phyloP scores from a whole-genome alignment of 2,113 vertebrate genomes.

The Hystrix brachyura region DNA sequence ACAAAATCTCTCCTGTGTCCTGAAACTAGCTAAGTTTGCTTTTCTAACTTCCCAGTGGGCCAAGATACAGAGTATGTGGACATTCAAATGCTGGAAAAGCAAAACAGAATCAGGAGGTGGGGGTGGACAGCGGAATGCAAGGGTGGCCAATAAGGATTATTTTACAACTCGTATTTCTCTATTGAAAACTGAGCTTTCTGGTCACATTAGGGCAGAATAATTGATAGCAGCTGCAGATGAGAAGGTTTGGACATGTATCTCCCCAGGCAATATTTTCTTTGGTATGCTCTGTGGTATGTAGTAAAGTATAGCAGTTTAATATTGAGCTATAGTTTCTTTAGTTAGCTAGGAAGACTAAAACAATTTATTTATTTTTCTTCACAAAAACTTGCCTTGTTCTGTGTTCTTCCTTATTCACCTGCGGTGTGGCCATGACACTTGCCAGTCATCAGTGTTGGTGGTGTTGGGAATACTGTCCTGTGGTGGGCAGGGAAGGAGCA shows the following conservation, averaged over 20 bases:
- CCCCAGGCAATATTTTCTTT: slow-evolving; percentile 83
- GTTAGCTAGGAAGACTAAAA: background rate
- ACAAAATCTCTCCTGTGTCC: slow-evolving; percentile 71
- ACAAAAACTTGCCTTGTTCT: background rate
- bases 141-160: slow-evolving; percentile 72
- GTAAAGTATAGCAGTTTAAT: slow-evolving; percentile 51
- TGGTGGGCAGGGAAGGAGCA: no score
- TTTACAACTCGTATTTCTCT: slow-evolving; percentile 81
- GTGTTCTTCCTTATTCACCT: background rate
- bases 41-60: slow-evolving; percentile 79
- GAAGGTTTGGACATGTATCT: slow-evolving; percentile 79
- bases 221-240: slow-evolving; percentile 86
- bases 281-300: slow-evolving; percentile 70
- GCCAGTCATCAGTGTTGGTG: background rate
- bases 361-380: slow-evolving; percentile 26
- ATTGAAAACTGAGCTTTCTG: slow-evolving; percentile 83
- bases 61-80: slow-evolving; percentile 53
- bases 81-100: slow-evolving; percentile 75
- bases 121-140: slow-evolving; percentile 17
- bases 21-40: slow-evolving; percentile 70
- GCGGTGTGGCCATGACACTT: background rate
- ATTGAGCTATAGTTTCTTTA: slow-evolving; percentile 39
- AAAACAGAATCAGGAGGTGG: slow-evolving; percentile 74
- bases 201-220: slow-evolving; percentile 84
- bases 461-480: background rate